phyloP scores from a whole-genome alignment of 2,888 invertebrate genomes.

The Trachelus tabidus region DNA sequence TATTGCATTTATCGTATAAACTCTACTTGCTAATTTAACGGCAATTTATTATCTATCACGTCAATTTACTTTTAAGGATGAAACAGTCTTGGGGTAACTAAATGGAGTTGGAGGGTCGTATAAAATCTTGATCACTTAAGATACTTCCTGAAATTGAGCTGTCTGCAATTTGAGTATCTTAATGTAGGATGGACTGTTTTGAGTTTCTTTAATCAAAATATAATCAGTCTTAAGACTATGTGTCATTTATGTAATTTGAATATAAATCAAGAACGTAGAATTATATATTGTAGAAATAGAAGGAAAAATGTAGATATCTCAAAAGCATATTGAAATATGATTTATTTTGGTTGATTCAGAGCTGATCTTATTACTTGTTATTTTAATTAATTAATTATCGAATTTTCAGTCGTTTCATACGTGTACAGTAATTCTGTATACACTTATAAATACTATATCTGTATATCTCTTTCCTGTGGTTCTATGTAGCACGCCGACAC shows the following conservation, averaged over 20 bases:
- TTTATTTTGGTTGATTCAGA: not conserved
- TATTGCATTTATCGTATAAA: not conserved
- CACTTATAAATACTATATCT: not conserved
- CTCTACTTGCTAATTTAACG: not conserved
- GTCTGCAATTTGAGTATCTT: not conserved
- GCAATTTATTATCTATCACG: not conserved
- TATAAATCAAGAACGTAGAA: not conserved
- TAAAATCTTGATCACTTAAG: not conserved
- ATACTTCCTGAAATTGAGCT: not conserved
- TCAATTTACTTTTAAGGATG: not conserved
- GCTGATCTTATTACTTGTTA: not conserved
- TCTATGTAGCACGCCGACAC: not conserved
- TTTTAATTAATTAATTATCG: not conserved
- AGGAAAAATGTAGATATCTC: not conserved
- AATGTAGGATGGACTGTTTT: not conserved
- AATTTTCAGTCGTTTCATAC: not conserved
- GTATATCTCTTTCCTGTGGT: not conserved
- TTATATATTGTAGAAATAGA: not conserved
- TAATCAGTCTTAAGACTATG: not conserved
- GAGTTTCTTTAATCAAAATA: not conserved
- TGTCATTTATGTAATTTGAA: not conserved
- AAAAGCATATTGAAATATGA: not conserved
- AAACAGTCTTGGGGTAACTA: not conserved
- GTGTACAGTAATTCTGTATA: not conserved
- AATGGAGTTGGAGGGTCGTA: not conserved